A percentile compares a stretch with the other conserved stretches of the same genome.
phyloP scores from a whole-genome alignment of 1,140 invertebrate genomes.

The Lepidotrigona ventralis region DNA sequence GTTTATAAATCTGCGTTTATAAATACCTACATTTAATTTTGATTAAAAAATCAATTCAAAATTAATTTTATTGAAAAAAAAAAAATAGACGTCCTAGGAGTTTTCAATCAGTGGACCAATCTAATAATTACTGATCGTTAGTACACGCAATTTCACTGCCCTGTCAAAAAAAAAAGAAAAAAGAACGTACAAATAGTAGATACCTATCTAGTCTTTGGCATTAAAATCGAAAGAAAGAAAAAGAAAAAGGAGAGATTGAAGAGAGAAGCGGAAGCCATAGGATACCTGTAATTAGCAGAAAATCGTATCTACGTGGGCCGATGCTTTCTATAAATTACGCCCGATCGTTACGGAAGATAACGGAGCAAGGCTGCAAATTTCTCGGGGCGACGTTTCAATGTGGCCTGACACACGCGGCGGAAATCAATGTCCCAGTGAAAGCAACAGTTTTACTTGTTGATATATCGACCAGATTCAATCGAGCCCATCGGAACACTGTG shows the following conservation, averaged over 20 bases:
- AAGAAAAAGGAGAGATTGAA: too few species aligned
- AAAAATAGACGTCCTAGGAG: too few species aligned
- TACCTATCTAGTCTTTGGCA: not conserved
- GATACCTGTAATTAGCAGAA: conserved; percentile 21
- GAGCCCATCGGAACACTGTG: not conserved
- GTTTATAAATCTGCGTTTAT: too few species aligned
- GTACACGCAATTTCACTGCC: too few species aligned
- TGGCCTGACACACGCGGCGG: not conserved
- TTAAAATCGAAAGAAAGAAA: not conserved
- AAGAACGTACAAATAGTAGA: too few species aligned
- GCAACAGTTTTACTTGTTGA: conserved; percentile 39
- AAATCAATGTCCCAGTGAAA: conserved; percentile 50
- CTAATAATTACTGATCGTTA: too few species aligned
- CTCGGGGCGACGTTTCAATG: conserved; percentile 37
- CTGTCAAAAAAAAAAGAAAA: too few species aligned
- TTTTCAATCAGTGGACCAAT: too few species aligned
- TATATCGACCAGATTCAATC: conserved; percentile 44
- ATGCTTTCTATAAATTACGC: conserved; percentile 24
- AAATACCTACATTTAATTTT: too few species aligned
- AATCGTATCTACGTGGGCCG: not conserved
- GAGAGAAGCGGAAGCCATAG: not conserved
- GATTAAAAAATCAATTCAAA: too few species aligned
- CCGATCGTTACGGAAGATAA: conserved; percentile 14
- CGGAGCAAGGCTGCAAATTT: conserved; percentile 43
- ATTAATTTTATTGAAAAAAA: too few species aligned